Evolutionary conservation across 2,113 vertebrate species (phyloP).

Genomic region (Myotis yumanensis): DNA sequence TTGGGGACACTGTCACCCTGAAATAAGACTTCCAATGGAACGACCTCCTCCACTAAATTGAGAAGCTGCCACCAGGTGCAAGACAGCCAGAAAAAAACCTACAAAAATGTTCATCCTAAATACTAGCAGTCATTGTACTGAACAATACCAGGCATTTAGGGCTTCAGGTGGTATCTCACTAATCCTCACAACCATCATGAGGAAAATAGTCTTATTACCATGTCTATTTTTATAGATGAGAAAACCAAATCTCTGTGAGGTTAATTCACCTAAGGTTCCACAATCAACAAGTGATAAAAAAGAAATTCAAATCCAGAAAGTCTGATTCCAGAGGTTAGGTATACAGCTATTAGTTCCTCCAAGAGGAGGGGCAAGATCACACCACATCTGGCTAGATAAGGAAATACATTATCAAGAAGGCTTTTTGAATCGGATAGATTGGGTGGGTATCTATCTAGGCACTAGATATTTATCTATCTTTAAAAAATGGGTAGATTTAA

Average conservation of each 20-base stretch:
- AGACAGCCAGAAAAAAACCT: neutral
- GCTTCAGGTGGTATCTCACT: neutral
- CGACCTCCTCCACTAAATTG: neutral
- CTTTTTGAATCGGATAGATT: neutral
- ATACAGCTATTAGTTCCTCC: neutral
- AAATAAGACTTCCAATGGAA: neutral
- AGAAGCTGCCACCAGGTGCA: neutral
- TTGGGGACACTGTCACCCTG: neutral
- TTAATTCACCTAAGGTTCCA: slow-evolving; percentile 16
- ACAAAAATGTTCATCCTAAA: neutral
- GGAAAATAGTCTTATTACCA: neutral
- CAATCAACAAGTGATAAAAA: neutral
- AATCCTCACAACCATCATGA: neutral
- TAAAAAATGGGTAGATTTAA: neutral
- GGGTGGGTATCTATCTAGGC: neutral
- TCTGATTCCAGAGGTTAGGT: neutral
- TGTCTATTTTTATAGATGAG: neutral
- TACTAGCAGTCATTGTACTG: neutral
- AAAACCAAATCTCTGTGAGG: neutral
- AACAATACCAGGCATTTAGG: neutral
- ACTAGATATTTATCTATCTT: neutral
- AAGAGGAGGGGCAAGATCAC: neutral
- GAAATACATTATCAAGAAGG: neutral
- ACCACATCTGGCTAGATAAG: neutral
- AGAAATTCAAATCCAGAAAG: neutral